These are phyloP conservation scores for Pangasianodon gigas DNA, from an alignment of 2,113 vertebrate species.

Conservation along the genomic window DNA sequence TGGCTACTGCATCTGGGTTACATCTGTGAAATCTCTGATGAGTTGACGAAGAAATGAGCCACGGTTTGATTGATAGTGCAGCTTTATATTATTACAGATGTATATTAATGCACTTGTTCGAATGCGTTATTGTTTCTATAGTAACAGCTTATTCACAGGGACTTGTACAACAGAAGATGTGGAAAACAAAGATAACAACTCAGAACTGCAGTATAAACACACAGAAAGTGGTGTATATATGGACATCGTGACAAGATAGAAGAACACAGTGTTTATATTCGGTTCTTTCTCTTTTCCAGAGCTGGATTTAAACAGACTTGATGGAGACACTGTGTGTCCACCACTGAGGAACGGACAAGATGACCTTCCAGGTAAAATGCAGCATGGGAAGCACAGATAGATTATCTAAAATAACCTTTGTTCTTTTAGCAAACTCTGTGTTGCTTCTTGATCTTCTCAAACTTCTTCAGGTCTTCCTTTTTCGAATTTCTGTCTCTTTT, in stretches of 20 bases:
- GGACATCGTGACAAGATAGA: no score
- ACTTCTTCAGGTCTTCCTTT: neutral
- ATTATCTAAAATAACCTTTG: neutral
- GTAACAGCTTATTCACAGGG: neutral
- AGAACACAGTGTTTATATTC: neutral
- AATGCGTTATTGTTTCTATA: neutral
- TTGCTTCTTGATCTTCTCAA: neutral
- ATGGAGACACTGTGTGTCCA: constrained; percentile 76
- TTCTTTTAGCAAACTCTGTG: neutral
- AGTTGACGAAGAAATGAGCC: neutral
- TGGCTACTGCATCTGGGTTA: neutral
- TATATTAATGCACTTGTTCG: neutral
- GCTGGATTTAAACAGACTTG: constrained; percentile 75
- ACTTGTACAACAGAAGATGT: neutral
- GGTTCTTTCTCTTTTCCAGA: constrained; percentile 59
- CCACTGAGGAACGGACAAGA: constrained; percentile 77
- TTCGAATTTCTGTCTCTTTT: neutral
- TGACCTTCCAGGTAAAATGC: constrained; percentile 78
- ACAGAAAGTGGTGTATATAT: neutral
- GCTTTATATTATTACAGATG: neutral
- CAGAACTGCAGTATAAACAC: neutral
- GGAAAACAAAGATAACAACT: neutral
- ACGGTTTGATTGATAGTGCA: neutral
- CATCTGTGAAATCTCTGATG: constrained; percentile 14
- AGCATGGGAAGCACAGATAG: neutral